phyloP scores from a whole-genome alignment of 35 echinoderm and acorn worm species.

The Hemicentrotus pulcherrimus region DNA sequence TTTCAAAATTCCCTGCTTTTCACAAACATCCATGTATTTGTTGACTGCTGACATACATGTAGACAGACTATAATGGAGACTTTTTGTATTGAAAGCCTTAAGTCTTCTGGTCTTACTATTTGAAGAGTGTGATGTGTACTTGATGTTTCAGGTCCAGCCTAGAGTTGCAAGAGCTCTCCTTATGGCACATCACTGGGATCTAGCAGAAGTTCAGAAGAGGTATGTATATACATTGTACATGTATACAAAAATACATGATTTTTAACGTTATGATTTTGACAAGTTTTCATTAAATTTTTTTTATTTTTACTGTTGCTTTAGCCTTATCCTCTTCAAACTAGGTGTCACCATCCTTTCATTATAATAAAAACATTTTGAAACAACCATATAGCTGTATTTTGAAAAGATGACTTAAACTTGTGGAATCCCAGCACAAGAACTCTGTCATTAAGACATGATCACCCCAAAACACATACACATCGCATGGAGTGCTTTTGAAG shows the following conservation, averaged over 20 bases:
- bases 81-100: too few species aligned
- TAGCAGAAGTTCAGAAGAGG: conserved; percentile 82
- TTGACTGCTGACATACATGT: too few species aligned
- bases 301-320: not conserved
- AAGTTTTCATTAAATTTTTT: not conserved
- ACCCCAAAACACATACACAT: too few species aligned
- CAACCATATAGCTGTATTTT: not conserved
- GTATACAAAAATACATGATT: not conserved
- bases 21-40: too few species aligned
- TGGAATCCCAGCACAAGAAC: too few species aligned
- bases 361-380: not conserved
- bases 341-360: not conserved
- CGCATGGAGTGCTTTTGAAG: too few species aligned
- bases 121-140: not conserved
- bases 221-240: conserved; percentile 15
- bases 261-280: not conserved
- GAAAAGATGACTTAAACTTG: too few species aligned
- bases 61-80: too few species aligned
- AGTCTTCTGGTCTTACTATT: too few species aligned
- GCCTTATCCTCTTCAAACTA: not conserved
- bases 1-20: too few species aligned
- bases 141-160: conserved; percentile 57
- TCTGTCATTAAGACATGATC: too few species aligned
- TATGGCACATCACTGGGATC: conserved; percentile 83
- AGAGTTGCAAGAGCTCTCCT: conserved; percentile 71